phyloP scores from a whole-genome alignment of 2,113 vertebrate genomes.

The Proterorhinus semilunaris region DNA sequence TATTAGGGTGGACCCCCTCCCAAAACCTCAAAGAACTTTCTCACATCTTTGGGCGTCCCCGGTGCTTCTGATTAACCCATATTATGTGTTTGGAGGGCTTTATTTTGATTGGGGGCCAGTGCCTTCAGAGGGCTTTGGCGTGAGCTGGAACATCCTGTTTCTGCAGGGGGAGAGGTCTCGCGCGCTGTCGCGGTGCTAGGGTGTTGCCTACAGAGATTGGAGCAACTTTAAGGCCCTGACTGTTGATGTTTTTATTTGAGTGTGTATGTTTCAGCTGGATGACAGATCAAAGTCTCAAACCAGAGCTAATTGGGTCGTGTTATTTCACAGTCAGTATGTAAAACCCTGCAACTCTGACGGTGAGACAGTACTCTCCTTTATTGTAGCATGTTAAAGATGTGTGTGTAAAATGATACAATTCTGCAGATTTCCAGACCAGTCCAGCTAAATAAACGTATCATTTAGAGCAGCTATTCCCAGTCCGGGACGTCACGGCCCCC shows the following conservation, averaged over 20 bases:
- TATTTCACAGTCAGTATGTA: constrained; percentile 21
- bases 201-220: constrained; percentile 44
- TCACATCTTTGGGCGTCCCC: constrained; percentile 56
- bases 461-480: too few relatives aligned
- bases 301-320: constrained; percentile 31
- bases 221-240: constrained; percentile 44
- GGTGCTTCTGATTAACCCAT: constrained; percentile 45
- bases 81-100: constrained; percentile 48
- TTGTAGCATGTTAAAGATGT: neutral
- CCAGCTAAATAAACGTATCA: neutral
- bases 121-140: constrained; percentile 38
- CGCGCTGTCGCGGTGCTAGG: constrained; percentile 35
- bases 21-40: constrained; percentile 25
- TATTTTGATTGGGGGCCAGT: constrained; percentile 54
- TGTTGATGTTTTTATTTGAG: constrained; percentile 50
- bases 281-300: constrained; percentile 37
- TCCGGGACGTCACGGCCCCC: too few relatives aligned
- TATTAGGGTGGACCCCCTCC: constrained; percentile 41
- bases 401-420: neutral
- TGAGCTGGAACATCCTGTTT: constrained; percentile 70
- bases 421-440: neutral
- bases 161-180: constrained; percentile 55
- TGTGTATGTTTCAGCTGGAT: constrained; percentile 36
- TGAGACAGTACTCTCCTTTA: neutral
- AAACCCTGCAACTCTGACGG: constrained; percentile 2